Evolutionary conservation across 92 coral and sea anemone genomes (phyloP), one percentile per base, ranked within the genome.

Genomic region (Heteractis magnifica): DNA sequence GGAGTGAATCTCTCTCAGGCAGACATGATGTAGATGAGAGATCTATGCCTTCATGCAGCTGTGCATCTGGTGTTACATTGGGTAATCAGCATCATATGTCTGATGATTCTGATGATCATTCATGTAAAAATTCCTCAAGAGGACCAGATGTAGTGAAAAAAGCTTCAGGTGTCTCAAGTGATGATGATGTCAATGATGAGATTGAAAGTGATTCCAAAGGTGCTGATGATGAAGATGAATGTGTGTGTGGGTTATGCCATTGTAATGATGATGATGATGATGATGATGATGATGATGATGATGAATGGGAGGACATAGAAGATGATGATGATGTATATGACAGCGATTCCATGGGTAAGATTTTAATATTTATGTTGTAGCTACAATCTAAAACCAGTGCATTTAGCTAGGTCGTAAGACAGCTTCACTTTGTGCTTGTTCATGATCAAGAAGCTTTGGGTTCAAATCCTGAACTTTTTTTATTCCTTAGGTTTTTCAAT

Each of bases 251-350:
- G 8, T 52, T 7, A 60, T 56, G 52, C 65, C 52, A 15, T 4
- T 34, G 56, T 12, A 16, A 51, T 49, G 62, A 1, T 52, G 48
- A 55, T 78, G 62, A 56, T 56, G 14, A 56, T 11, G 62, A 56
- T 10, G 64, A 58, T 58, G 64, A 51, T 49, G 62, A 1, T 52
- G 48, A 55, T 78, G 41, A 44, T n/a, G 83, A 77, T 77, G 56
- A 84, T 10, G 71, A 70, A 20, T 71, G 50, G 60, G n/a, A 81
- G 16, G 64, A 58, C 64, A 58, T 58, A 58, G 64, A 58, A 12
- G 64, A 58, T 58, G 15, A 58, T 58, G 64, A 58, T 58, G 16
- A 58, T 12, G 16, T 1, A 9, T 55, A 12, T 9, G 16, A 58
- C 16, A 58, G 44, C 44, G 44, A 34, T 34, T 34, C 44, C 64